phyloP scores from a whole-genome alignment of 2,113 vertebrate genomes.

The Seriola quinqueradiata region DNA sequence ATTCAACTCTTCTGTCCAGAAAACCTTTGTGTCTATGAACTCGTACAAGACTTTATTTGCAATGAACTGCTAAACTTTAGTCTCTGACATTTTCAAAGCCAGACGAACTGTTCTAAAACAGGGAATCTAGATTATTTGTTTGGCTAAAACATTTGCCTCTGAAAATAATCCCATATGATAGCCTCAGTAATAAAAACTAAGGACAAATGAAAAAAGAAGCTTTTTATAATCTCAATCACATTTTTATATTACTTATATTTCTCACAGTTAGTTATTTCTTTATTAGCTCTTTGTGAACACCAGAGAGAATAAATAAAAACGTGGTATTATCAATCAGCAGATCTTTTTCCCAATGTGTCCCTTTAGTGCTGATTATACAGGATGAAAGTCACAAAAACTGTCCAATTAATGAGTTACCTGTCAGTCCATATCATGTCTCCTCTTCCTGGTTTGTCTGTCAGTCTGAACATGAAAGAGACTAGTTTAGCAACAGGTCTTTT shows the following conservation, averaged over 20 bases:
- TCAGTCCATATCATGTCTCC: not conserved
- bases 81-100: constrained; percentile 1
- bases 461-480: not conserved
- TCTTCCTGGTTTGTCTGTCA: not conserved
- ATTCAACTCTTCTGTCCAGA: not conserved
- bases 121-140: constrained; percentile 28
- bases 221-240: not conserved
- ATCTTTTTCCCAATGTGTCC: not conserved
- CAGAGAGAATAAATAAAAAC: not conserved
- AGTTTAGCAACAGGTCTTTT: not conserved
- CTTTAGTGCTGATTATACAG: not conserved
- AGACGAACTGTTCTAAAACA: not conserved
- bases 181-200: constrained; percentile 18
- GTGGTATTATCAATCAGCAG: not conserved
- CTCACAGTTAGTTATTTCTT: not conserved
- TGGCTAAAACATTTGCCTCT: not conserved
- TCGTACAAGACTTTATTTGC: not conserved
- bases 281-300: not conserved
- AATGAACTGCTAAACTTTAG: constrained; percentile 9
- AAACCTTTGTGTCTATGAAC: constrained; percentile 10
- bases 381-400: not conserved
- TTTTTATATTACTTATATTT: not conserved
- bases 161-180: constrained; percentile 21
- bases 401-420: not conserved
- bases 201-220: too few species aligned